Percentiles rank a stretch among this genome's conserved stretches.
Evolutionary conservation across 2,797 vertebrate genomes (phyloP).

Genomic region (Psittacula derbiana): DNA sequence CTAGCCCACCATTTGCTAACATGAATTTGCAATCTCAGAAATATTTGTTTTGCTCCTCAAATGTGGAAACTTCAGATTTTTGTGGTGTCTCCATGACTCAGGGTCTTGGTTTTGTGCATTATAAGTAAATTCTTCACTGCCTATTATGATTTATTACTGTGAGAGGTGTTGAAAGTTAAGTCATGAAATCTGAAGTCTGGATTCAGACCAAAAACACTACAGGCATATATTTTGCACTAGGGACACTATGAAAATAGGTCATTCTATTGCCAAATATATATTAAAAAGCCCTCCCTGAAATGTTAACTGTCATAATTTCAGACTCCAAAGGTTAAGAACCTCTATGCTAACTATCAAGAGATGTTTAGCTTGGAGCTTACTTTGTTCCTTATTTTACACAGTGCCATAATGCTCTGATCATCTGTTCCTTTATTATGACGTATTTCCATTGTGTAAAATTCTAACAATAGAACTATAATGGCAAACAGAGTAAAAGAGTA

Average conservation of each 20-base stretch:
- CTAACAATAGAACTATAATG: background rate
- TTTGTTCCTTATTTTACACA: constrained; percentile 12
- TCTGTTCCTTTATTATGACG: background rate
- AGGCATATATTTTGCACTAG: constrained; percentile 51
- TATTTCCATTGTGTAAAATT: background rate
- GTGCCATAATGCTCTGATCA: background rate
- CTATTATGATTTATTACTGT: constrained; percentile 58
- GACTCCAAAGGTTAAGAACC: constrained; percentile 35
- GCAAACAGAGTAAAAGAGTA: background rate
- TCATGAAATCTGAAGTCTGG: constrained; percentile 53
- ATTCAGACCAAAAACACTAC: constrained; percentile 44
- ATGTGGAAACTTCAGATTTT: constrained; percentile 25
- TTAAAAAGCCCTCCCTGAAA: background rate
- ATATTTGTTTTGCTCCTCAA: constrained; percentile 8
- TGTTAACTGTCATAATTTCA: constrained; percentile 50
- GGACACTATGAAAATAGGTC: background rate
- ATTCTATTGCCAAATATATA: background rate
- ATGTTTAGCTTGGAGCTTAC: constrained; percentile 21
- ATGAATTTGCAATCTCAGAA: background rate
- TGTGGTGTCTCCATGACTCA: background rate
- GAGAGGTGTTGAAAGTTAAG: constrained; percentile 59
- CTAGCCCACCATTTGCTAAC: background rate
- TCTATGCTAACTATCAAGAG: background rate
- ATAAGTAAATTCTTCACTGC: constrained; percentile 6
- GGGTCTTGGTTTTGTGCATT: background rate